These are phyloP conservation scores for Oscheius sp. DNA, from an alignment of 2,888 invertebrate genomes.

Conservation along the genomic window DNA sequence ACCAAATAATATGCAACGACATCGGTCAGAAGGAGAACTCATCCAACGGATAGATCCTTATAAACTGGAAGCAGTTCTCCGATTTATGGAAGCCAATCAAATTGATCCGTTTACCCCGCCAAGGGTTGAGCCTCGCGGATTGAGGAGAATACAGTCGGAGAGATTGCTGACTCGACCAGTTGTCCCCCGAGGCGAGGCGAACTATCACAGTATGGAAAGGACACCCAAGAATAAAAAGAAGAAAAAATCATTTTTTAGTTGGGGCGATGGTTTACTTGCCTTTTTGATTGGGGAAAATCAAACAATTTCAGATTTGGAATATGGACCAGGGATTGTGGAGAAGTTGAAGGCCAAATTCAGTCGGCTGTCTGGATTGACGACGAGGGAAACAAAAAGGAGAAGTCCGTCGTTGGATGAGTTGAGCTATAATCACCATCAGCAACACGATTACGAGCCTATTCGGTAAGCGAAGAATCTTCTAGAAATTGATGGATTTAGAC, in stretches of 20 bases:
- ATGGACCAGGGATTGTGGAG: constrained; percentile 63
- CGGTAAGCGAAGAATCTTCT: neutral
- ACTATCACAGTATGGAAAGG: constrained; percentile 31
- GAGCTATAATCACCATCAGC: neutral
- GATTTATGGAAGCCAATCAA: constrained; percentile 39
- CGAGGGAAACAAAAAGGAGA: constrained; percentile 27
- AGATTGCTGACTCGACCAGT: neutral
- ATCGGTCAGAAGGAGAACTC: constrained; percentile 2
- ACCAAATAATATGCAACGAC: neutral
- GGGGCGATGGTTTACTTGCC: constrained; percentile 7
- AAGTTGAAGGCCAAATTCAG: constrained; percentile 59
- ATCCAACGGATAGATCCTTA: constrained; percentile 27
- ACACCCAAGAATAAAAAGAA: constrained; percentile 33
- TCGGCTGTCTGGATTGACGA: constrained; percentile 43
- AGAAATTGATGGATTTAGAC: neutral
- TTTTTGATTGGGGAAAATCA: neutral
- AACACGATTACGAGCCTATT: constrained; percentile 24
- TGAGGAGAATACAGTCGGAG: constrained; percentile 34
- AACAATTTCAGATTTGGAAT: constrained; percentile 59
- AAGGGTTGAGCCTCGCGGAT: constrained; percentile 7
- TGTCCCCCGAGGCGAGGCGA: neutral
- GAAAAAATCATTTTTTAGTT: constrained; percentile 26
- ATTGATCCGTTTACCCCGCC: constrained; percentile 36
- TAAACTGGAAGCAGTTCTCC: constrained; percentile 37
- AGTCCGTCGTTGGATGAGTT: constrained; percentile 36